Percentiles rank a stretch among this genome's conserved stretches.
Conservation (phyloP, 2,797 vertebrate species). For the Pelochelys cantorii region DNA sequence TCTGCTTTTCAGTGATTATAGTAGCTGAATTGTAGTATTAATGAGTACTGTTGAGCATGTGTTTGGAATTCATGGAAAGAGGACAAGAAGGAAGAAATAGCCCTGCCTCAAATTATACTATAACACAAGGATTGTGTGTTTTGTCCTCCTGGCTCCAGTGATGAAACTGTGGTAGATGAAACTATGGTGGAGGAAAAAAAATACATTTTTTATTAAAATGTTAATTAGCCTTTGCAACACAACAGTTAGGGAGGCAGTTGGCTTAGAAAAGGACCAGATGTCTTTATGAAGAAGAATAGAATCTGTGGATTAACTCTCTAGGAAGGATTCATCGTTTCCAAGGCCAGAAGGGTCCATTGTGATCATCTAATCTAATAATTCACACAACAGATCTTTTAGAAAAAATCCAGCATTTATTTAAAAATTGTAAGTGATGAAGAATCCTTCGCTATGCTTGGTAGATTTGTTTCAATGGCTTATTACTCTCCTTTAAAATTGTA, state of each 20-base stretch:
- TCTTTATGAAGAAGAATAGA: neutral
- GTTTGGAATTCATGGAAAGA: constrained; percentile 26
- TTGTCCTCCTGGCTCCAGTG: neutral
- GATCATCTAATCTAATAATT: neutral
- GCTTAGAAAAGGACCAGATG: constrained; percentile 15
- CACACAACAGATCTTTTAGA: neutral
- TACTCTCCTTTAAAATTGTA: neutral
- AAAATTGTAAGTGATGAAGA: neutral
- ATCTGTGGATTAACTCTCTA: neutral
- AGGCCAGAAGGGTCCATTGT: neutral
- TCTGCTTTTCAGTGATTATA: constrained; percentile 47
- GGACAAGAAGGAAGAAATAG: constrained; percentile 12
- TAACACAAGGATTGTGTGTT: too few relatives aligned
- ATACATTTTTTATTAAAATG: constrained; percentile 32
- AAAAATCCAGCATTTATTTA: neutral
- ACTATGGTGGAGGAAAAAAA: neutral
- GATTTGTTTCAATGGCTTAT: neutral
- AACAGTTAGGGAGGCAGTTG: constrained; percentile 51
- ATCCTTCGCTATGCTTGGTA: neutral
- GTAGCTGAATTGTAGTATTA: constrained; percentile 66
- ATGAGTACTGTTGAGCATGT: constrained; percentile 36
- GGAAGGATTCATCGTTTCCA: neutral
- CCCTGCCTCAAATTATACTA: too few relatives aligned
- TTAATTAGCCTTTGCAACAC: constrained; percentile 47
- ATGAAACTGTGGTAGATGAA: constrained; percentile 5